Evolutionary conservation across 2,888 invertebrate species (phyloP), one percentile per base, ranked within the genome.

Genomic region (Allygus modestus): DNA sequence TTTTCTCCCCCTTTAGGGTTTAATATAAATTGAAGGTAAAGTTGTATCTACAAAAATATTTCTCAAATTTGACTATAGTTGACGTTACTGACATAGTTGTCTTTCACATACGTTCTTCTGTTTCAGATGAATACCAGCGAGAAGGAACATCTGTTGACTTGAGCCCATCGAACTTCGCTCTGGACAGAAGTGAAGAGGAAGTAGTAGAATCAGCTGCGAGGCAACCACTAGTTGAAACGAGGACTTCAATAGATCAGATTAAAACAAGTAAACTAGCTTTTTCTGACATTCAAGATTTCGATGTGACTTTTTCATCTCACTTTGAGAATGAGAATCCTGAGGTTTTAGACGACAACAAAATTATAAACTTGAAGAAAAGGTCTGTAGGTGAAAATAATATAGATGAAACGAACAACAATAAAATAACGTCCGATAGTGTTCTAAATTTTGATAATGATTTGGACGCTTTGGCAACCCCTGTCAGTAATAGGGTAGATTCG

Each of bases 71-170:
- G n/a, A n/a, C n/a, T n/a, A n/a, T n/a, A n/a, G n/a, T n/a, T n/a
- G n/a, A n/a, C n/a, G n/a, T n/a, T n/a, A n/a, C n/a, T n/a, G n/a
- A n/a, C n/a, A n/a, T 37, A 9, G 37, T 37, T 7, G 9, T 37
- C 37, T 37, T 37, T 37, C 37, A 37, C 37, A 37, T 37, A 7
- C 37, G 37, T 23, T 54, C 11, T 23, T 23, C 20, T 79, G 51
- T 79, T 79, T 58, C 79, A 79, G 79, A 79, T n/a, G 79, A 79
- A 28, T 37, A 46, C 33, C 51, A 51, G 58, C n/a, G 31, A 28
- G 79, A 54, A 4, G 79, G 79, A 9, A 33, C 51, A 51, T 23
- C 51, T n/a, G n/a, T 73, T 4, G 51, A 77, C 37, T 51, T 51
- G 46, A 58, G 54, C 37, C 79, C 79, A n/a, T 79, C 79, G 4